These are phyloP conservation scores for Lordiphosa stackelbergi DNA, from an alignment of 1,140 invertebrate species.

Conservation along the genomic window DNA sequence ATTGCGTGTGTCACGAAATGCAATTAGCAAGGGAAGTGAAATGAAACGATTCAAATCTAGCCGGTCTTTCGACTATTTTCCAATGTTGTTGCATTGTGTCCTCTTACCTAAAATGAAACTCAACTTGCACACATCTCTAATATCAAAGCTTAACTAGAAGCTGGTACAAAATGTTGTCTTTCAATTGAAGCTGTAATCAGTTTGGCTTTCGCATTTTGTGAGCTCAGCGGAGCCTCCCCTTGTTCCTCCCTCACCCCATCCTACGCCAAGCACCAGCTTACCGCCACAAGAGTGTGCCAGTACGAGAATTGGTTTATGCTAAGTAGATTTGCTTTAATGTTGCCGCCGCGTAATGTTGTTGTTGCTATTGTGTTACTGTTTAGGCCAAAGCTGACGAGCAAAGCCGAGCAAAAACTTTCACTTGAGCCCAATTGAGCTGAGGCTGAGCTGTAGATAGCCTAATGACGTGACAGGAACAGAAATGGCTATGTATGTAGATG, in stretches of 20 bases:
- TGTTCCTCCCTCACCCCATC: too few species aligned
- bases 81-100: too few species aligned
- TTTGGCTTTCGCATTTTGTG: slow-evolving; percentile 65
- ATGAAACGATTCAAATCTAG: too few species aligned
- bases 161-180: slow-evolving; percentile 23
- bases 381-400: slow-evolving; percentile 1
- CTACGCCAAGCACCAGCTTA: too few species aligned
- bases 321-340: slow-evolving; percentile 66
- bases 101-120: too few species aligned
- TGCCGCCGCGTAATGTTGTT: slow-evolving; percentile 10
- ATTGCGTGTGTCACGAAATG: too few species aligned
- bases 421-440: slow-evolving; percentile 32
- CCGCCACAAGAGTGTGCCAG: not conserved
- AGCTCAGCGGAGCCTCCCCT: slow-evolving; percentile 4
- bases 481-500: slow-evolving; percentile 7
- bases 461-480: slow-evolving; percentile 32
- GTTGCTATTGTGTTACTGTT: slow-evolving; percentile 12
- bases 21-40: too few species aligned
- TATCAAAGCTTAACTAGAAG: too few species aligned
- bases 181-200: slow-evolving; percentile 60
- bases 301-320: slow-evolving; percentile 65
- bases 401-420: too few species aligned
- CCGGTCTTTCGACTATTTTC: too few species aligned
- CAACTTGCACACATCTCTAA: too few species aligned
- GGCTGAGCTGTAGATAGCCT: slow-evolving; percentile 6